A percentile compares a stretch with the other conserved stretches of the same genome.
Evolutionary conservation across 2,797 vertebrate species (phyloP).

Genomic region (Tapera naevia): DNA sequence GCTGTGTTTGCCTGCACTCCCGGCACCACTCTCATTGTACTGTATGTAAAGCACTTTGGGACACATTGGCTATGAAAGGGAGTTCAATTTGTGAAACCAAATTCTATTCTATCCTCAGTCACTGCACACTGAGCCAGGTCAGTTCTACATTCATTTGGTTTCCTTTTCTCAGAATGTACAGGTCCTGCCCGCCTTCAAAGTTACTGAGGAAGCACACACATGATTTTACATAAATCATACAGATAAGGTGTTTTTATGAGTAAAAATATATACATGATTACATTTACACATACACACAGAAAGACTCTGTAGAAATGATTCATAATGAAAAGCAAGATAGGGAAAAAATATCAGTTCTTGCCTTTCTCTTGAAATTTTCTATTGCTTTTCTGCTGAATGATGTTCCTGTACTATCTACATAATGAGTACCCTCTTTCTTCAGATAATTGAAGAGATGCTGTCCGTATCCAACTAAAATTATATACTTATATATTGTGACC

Average conservation of each 20-base stretch:
- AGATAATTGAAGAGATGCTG: constrained; percentile 64
- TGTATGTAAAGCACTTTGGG: constrained; percentile 64
- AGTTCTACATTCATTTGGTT: background rate
- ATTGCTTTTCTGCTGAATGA: constrained; percentile 30
- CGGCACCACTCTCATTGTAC: constrained; percentile 20
- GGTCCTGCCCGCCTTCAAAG: background rate
- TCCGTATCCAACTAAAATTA: constrained; percentile 45
- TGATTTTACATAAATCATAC: constrained; percentile 13
- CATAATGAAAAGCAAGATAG: background rate
- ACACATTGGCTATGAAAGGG: constrained; percentile 49
- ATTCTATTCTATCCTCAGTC: constrained; percentile 42
- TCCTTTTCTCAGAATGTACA: background rate
- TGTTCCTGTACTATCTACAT: constrained; percentile 48
- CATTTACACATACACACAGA: background rate
- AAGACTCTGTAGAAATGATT: background rate
- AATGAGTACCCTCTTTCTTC: constrained; percentile 53
- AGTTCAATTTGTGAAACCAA: constrained; percentile 62
- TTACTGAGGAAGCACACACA: background rate
- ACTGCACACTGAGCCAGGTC: constrained; percentile 28
- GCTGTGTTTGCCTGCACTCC: constrained; percentile 51
- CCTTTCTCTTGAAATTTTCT: constrained; percentile 31
- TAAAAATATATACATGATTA: background rate
- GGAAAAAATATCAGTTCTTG: background rate
- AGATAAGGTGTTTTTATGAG: background rate
- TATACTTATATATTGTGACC: constrained; percentile 35